Percentiles rank a stretch among this genome's conserved stretches.
Evolutionary conservation across 1,140 invertebrate genomes (phyloP).

Genomic region (Calosoma granatense): DNA sequence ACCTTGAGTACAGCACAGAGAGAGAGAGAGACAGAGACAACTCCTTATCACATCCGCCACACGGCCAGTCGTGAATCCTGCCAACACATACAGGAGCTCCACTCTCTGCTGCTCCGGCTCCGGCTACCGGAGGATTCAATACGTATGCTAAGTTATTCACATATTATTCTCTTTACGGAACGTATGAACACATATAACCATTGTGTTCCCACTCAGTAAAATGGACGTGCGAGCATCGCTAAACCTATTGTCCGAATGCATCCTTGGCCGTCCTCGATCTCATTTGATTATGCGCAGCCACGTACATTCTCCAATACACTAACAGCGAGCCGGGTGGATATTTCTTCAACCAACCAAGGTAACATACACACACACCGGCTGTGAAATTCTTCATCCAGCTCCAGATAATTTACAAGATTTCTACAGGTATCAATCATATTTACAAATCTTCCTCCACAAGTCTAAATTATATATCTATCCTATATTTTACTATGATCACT

Average conservation of each 20-base stretch:
- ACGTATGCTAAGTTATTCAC: constrained; percentile 8
- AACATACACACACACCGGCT: too few relatives aligned
- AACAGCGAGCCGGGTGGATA: background rate
- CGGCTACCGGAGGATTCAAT: background rate
- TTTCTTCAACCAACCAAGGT: too few relatives aligned
- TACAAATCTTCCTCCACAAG: too few relatives aligned
- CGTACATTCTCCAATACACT: background rate
- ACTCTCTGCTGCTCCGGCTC: background rate
- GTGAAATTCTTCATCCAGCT: too few relatives aligned
- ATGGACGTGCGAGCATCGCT: constrained; percentile 7
- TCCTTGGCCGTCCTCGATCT: background rate
- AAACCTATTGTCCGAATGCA: constrained; percentile 12
- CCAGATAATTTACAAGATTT: too few relatives aligned
- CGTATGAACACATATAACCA: constrained; percentile 2
- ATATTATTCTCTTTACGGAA: constrained; percentile 8
- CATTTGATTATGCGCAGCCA: constrained; percentile 7
- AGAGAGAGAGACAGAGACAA: background rate
- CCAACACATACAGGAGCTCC: background rate
- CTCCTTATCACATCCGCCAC: background rate
- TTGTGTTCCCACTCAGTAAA: constrained; percentile 7
- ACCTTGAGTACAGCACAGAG: background rate
- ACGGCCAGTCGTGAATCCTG: background rate
- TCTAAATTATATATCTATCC: too few relatives aligned
- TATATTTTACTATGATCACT: too few relatives aligned
- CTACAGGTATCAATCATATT: too few relatives aligned